Percentiles rank a stretch among this genome's conserved stretches.
Conservation (phyloP, 2,797 vertebrate species). For the Bovichtus diacanthus region DNA sequence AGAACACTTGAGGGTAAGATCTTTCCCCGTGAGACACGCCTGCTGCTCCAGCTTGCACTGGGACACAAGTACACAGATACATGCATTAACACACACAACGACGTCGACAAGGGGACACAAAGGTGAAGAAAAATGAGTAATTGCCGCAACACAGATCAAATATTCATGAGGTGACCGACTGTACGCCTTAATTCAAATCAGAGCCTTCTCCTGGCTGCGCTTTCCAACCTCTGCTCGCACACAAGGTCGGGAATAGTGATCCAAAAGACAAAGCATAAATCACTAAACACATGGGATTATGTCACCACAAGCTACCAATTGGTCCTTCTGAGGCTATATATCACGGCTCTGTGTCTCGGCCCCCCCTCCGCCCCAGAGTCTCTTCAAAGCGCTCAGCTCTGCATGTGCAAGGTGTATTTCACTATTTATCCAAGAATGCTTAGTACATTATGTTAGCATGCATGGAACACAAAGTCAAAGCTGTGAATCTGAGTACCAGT, state of each 20-base stretch:
- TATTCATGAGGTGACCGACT: constrained; percentile 80
- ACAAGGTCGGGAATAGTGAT: constrained; percentile 77
- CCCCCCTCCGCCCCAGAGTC: constrained; percentile 33
- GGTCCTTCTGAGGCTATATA: constrained; percentile 60
- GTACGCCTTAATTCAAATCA: constrained; percentile 71
- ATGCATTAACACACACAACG: constrained; percentile 15
- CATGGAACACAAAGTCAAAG: constrained; percentile 12
- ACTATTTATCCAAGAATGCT: constrained; percentile 25
- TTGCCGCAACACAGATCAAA: constrained; percentile 74
- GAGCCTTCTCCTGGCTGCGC: constrained; percentile 59
- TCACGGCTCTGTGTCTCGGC: constrained; percentile 59
- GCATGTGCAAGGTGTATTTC: constrained; percentile 15
- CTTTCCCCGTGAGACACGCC: constrained; percentile 94
- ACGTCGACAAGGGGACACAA: constrained; percentile 61
- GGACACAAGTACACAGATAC: constrained; percentile 36
- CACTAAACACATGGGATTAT: constrained; percentile 71
- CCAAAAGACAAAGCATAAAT: constrained; percentile 77
- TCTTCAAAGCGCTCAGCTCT: constrained; percentile 33
- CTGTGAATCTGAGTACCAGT: constrained; percentile 21
- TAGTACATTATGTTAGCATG: background rate
- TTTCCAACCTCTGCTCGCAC: constrained; percentile 56
- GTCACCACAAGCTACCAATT: constrained; percentile 59
- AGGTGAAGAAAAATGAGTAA: constrained; percentile 75
- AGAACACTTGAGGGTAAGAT: constrained; percentile 90
- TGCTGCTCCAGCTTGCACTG: constrained; percentile 99